These are phyloP conservation scores for Xiphorhynchus erythropygius DNA, from an alignment of 2,797 vertebrate species.

Conservation along the genomic window DNA sequence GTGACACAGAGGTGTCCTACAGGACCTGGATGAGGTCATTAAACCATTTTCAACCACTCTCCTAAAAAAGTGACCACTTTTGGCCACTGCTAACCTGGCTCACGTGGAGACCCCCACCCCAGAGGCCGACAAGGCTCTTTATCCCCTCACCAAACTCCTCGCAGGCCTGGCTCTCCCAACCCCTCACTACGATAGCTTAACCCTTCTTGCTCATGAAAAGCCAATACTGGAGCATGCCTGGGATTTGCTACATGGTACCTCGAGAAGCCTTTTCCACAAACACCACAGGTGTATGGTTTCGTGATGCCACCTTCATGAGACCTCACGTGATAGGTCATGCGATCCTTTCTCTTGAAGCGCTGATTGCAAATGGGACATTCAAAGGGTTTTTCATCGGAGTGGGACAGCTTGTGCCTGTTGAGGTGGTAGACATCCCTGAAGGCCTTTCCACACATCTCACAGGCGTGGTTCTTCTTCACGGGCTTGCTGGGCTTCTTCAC, in stretches of 20 bases:
- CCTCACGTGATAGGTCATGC: constrained; percentile 97
- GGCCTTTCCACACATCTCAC: constrained; percentile 97
- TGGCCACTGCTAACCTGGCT: constrained; percentile 6
- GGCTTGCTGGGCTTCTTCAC: constrained; percentile 94
- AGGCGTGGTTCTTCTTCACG: constrained; percentile 97
- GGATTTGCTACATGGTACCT: constrained; percentile 82
- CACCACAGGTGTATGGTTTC: constrained; percentile 97
- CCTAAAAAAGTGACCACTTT: not conserved
- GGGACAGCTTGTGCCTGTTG: constrained; percentile 96
- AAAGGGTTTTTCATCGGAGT: constrained; percentile 96
- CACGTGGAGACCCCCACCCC: constrained; percentile 1
- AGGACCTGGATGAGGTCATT: not conserved
- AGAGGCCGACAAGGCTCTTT: constrained; percentile 21
- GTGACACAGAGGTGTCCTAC: not conserved
- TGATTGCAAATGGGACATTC: constrained; percentile 98
- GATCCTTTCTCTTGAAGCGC: constrained; percentile 98
- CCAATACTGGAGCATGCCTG: constrained; percentile 65
- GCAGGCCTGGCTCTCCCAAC: constrained; percentile 9
- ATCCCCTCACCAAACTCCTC: constrained; percentile 45
- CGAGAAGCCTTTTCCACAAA: constrained; percentile 98
- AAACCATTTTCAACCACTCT: not conserved
- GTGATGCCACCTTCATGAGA: constrained; percentile 96
- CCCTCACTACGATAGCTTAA: constrained; percentile 22
- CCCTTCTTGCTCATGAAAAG: constrained; percentile 43
- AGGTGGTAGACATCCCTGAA: constrained; percentile 98